phyloP scores from a whole-genome alignment of 2,888 invertebrate species.

The Lymantria monacha region DNA sequence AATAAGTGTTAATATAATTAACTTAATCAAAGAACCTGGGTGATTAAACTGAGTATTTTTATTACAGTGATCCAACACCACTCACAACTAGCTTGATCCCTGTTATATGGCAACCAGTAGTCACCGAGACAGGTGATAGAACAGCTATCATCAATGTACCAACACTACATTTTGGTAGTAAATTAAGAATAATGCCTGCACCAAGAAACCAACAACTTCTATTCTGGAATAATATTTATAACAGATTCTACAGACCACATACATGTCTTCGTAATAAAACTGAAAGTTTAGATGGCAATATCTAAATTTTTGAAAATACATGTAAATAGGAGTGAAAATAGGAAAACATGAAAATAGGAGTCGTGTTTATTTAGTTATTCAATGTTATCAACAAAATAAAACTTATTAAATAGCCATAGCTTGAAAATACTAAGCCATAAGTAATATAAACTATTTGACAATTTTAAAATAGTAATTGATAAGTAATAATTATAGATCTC shows the following conservation, averaged over 20 bases:
- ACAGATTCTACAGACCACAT: conserved; percentile 51
- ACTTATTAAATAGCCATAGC: too few relatives aligned
- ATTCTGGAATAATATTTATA: conserved; percentile 67
- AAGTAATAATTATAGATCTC: background rate
- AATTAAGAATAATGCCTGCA: conserved; percentile 31
- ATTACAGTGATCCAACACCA: conserved; percentile 69
- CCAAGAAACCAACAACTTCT: conserved; percentile 40
- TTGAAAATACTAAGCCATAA: too few relatives aligned
- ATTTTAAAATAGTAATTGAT: too few relatives aligned
- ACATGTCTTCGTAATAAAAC: conserved; percentile 6
- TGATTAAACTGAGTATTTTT: too few relatives aligned
- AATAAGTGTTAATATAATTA: too few relatives aligned
- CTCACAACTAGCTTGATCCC: conserved; percentile 54
- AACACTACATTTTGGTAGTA: conserved; percentile 40
- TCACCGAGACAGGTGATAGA: conserved; percentile 18
- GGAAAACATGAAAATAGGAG: background rate
- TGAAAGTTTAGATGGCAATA: conserved; percentile 19
- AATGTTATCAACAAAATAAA: too few relatives aligned
- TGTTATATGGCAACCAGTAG: conserved; percentile 58
- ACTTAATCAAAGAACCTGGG: too few relatives aligned
- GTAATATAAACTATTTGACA: too few relatives aligned
- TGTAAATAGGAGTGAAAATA: background rate
- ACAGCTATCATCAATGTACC: conserved; percentile 38
- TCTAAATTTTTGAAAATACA: too few relatives aligned
- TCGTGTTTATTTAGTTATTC: too few relatives aligned